Conservation (phyloP, 1,140 invertebrate species). For the Drosophila watanabei region DNA sequence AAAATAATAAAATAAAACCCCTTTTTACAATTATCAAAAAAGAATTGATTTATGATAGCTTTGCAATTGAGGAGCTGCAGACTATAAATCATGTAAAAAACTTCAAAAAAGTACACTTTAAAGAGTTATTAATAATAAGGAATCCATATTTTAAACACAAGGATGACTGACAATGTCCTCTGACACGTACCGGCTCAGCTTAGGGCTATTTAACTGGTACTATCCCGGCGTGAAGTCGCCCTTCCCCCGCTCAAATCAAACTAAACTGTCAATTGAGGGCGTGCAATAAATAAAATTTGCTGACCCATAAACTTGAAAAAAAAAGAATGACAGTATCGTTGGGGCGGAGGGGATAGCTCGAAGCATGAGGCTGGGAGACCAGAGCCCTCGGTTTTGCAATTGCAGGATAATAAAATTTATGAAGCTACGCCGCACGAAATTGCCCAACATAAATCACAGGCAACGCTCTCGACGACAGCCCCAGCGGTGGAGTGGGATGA, state of each 20-base stretch:
- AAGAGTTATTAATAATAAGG: conserved; percentile 17
- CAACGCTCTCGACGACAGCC: conserved; percentile 39
- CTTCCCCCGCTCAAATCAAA: conserved; percentile 37
- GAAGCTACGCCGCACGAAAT: conserved; percentile 75
- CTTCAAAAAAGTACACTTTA: neutral
- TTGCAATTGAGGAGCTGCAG: neutral
- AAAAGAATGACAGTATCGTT: conserved; percentile 1
- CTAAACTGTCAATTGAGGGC: conserved; percentile 75
- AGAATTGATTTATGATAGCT: neutral
- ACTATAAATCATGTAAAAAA: neutral
- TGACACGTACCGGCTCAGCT: conserved; percentile 41
- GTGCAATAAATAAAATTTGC: conserved; percentile 80
- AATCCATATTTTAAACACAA: neutral
- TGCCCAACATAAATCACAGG: conserved; percentile 78
- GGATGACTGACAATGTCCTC: conserved; percentile 1
- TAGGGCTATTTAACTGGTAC: conserved; percentile 56
- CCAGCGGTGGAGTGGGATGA: conserved; percentile 8
- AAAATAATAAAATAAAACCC: too few relatives aligned
- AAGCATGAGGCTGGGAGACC: neutral
- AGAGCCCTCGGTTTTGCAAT: conserved; percentile 59
- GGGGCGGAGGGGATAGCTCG: neutral
- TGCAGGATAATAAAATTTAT: conserved; percentile 83
- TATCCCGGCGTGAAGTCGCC: conserved; percentile 28
- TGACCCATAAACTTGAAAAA: conserved; percentile 69
- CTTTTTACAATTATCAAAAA: neutral